Evolutionary conservation across 2,797 vertebrate genomes (phyloP).

Genomic region (Periophthalmus magnuspinnatus): DNA sequence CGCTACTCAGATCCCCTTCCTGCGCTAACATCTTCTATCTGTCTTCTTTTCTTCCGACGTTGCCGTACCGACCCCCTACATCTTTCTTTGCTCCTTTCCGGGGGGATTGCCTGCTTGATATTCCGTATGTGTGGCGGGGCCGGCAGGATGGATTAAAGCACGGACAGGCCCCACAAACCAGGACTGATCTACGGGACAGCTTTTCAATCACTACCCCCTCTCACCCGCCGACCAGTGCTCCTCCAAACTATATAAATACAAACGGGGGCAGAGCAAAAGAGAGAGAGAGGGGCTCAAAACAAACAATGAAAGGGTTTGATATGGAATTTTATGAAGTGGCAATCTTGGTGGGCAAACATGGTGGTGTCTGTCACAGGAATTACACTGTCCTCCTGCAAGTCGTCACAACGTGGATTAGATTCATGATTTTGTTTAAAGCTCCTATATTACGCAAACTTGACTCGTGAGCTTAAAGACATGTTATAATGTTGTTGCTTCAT

Average conservation of each 20-base stretch:
- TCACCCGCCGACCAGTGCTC: constrained; percentile 69
- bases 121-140: constrained; percentile 77
- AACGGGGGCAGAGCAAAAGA: constrained; percentile 37
- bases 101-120: constrained; percentile 84
- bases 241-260: constrained; percentile 83
- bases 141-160: constrained; percentile 85
- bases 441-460: too few species aligned
- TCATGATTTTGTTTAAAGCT: too few species aligned
- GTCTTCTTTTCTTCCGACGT: constrained; percentile 16
- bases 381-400: constrained; percentile 25
- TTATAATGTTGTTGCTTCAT: too few species aligned
- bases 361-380: constrained; percentile 38
- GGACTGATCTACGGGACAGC: constrained; percentile 80
- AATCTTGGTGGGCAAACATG: constrained; percentile 38
- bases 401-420: constrained; percentile 4
- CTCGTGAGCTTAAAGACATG: too few species aligned
- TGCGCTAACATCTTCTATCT: constrained; percentile 35
- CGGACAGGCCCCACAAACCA: constrained; percentile 85
- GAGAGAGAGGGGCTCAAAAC: constrained; percentile 48
- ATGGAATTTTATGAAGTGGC: constrained; percentile 50
- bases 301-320: constrained; percentile 58
- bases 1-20: constrained; percentile 42
- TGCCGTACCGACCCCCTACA: constrained; percentile 23
- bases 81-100: constrained; percentile 69
- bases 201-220: constrained; percentile 81